Percentiles rank a stretch among this genome's conserved stretches.
phyloP scores from a whole-genome alignment of 2,797 vertebrate species.

The Gymnopithys bicolor region DNA sequence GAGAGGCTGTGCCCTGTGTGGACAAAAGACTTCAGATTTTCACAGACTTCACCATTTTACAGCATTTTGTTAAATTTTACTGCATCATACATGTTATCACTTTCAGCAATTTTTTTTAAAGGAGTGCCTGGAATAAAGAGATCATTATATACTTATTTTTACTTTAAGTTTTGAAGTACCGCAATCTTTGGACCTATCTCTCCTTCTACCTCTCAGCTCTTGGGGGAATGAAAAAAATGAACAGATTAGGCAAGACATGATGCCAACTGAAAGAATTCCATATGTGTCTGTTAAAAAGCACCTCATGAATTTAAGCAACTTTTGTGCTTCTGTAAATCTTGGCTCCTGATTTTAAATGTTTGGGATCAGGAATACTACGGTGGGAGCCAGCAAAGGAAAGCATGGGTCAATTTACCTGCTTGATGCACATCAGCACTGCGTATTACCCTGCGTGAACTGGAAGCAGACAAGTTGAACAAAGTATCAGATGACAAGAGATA shows the following conservation, averaged over 20 bases:
- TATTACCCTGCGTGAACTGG: neutral
- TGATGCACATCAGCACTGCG: neutral
- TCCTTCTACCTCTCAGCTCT: neutral
- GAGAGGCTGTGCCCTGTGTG: fast-evolving
- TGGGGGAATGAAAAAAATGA: neutral
- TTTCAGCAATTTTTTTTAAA: neutral
- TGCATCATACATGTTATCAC: neutral
- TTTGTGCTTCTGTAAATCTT: neutral
- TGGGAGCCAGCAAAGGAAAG: neutral
- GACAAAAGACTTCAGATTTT: neutral
- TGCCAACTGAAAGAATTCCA: neutral
- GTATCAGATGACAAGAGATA: neutral
- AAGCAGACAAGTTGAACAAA: neutral
- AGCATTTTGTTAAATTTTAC: neutral
- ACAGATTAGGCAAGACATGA: fast-evolving
- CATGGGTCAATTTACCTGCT: neutral
- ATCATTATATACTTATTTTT: neutral
- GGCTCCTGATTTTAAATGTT: neutral
- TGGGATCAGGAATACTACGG: neutral
- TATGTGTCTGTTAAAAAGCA: neutral
- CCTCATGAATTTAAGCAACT: neutral
- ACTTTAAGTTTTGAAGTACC: neutral
- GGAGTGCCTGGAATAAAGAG: neutral
- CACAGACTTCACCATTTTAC: neutral
- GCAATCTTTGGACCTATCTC: neutral